Evolutionary conservation across 2,888 invertebrate genomes (phyloP).

Genomic region (Rhopalosiphum nymphaeae): DNA sequence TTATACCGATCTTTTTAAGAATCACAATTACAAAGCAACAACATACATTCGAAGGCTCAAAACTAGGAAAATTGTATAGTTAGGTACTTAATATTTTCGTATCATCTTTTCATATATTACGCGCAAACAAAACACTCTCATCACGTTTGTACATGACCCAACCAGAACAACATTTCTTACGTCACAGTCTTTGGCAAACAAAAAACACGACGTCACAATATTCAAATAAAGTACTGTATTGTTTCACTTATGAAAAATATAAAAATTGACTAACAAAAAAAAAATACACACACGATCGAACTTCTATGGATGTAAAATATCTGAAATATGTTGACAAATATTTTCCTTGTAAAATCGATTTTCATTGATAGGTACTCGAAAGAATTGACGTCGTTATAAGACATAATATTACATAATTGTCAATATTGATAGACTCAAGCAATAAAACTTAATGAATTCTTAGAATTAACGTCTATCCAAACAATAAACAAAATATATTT

Average conservation of each 20-base stretch:
- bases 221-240: neutral
- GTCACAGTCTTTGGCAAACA: neutral
- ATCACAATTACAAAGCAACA: neutral
- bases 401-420: neutral
- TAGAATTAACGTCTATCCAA: neutral
- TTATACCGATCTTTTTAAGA: neutral
- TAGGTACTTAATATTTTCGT: neutral
- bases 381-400: neutral
- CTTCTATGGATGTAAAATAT: neutral
- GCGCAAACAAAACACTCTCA: neutral
- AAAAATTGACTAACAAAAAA: neutral
- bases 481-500: neutral
- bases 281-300: neutral
- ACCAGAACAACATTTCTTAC: neutral
- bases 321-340: neutral
- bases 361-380: neutral
- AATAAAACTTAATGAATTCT: neutral
- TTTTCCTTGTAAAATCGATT: neutral
- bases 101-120: neutral
- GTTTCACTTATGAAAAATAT: neutral
- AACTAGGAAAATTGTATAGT: neutral
- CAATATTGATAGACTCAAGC: neutral
- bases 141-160: too few species aligned
- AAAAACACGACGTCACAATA: neutral
- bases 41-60: neutral